Conservation (phyloP, 2,113 vertebrate species). For the Plecturocebus donacophilus region DNA sequence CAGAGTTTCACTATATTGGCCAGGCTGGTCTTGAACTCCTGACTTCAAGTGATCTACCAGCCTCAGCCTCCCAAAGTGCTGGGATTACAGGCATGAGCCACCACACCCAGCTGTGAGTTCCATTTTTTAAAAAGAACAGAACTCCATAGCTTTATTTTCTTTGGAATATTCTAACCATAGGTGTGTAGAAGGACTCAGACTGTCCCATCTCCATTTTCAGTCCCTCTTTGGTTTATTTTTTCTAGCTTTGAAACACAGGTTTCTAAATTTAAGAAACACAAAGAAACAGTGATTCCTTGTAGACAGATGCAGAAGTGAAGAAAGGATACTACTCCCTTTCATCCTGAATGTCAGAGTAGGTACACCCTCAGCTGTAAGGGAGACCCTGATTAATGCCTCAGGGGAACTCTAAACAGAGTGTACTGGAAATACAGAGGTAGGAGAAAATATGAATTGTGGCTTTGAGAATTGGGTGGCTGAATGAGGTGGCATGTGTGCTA, state of each 20-base stretch:
- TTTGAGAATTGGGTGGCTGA: background rate
- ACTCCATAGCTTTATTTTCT: background rate
- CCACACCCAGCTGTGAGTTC: background rate
- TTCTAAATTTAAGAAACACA: background rate
- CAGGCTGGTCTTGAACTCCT: too few relatives aligned
- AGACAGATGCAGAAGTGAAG: background rate
- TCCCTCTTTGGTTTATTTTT: background rate
- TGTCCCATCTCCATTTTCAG: background rate
- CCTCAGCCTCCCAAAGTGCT: too few relatives aligned
- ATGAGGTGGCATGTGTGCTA: background rate
- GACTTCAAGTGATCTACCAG: too few relatives aligned
- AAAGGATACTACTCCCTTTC: background rate
- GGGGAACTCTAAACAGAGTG: background rate
- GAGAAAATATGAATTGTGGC: background rate
- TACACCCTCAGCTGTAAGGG: background rate
- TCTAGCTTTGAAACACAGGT: background rate
- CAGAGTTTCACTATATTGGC: too few relatives aligned
- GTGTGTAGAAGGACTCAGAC: background rate
- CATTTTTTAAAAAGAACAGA: background rate
- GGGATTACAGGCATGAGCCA: too few relatives aligned
- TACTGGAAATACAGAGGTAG: background rate
- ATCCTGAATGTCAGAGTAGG: background rate
- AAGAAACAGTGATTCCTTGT: background rate
- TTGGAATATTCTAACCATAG: background rate
- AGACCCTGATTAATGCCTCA: background rate